Evolutionary conservation across 2,113 vertebrate genomes (phyloP).

Genomic region (Etia nguti): DNA sequence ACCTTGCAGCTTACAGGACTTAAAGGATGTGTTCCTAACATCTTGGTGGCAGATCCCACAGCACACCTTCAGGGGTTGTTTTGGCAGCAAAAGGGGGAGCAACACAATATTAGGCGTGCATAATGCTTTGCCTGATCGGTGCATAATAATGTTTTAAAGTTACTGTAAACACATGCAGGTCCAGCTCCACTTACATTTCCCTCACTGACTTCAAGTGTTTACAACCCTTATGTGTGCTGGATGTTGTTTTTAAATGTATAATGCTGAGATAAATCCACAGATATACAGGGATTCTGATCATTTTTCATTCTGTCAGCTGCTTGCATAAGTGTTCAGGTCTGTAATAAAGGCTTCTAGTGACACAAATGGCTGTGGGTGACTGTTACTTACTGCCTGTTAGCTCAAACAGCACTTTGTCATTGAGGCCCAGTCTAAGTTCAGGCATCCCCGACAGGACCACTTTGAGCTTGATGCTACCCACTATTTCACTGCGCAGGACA

Average conservation of each 20-base stretch:
- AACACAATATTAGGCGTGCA: background rate
- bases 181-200: background rate
- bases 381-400: conserved; percentile 85
- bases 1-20: background rate
- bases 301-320: background rate
- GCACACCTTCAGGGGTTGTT: background rate
- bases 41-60: background rate
- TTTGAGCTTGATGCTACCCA: conserved; percentile 85
- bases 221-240: background rate
- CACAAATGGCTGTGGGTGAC: background rate
- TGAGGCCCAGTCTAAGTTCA: conserved; percentile 85
- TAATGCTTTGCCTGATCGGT: background rate
- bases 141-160: background rate
- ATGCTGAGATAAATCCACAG: background rate
- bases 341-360: background rate
- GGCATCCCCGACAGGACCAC: conserved; percentile 91
- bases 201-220: background rate
- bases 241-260: background rate
- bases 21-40: background rate
- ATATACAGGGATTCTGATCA: background rate
- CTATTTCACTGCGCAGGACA: conserved; percentile 86
- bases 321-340: background rate
- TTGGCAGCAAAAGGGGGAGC: background rate
- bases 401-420: conserved; percentile 90
- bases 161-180: background rate